phyloP scores from a whole-genome alignment of 1,140 invertebrate genomes.

The Heliconius hermathena region DNA sequence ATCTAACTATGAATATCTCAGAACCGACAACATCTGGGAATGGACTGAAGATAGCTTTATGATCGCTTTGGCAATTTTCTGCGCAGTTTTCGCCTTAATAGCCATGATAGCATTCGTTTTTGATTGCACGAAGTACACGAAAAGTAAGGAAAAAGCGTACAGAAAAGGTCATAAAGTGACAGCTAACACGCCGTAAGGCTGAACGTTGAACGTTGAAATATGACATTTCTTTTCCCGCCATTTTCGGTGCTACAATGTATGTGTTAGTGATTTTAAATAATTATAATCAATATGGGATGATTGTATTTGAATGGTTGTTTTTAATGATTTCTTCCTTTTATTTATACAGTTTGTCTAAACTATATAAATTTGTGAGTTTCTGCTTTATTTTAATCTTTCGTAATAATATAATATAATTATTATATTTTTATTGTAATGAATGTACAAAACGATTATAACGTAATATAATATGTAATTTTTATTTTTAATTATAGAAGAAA shows the following conservation, averaged over 20 bases:
- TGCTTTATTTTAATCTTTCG: background rate
- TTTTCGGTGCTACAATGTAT: constrained; percentile 29
- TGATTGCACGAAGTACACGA: constrained; percentile 82
- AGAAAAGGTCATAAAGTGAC: constrained; percentile 76
- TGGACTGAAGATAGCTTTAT: constrained; percentile 82
- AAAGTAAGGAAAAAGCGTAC: constrained; percentile 60
- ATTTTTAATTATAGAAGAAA: constrained; percentile 38
- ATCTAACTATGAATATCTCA: constrained; percentile 82
- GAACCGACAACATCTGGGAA: constrained; percentile 73
- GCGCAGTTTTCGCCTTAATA: constrained; percentile 82
- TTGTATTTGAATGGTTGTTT: background rate
- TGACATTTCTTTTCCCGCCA: constrained; percentile 17
- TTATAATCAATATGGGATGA: background rate
- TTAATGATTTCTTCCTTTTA: background rate
- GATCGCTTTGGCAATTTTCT: constrained; percentile 83
- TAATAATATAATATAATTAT: constrained; percentile 6
- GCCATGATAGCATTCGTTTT: constrained; percentile 83
- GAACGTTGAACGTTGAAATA: background rate
- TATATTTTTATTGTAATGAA: constrained; percentile 18
- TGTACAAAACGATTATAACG: constrained; percentile 36
- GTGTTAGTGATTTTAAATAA: constrained; percentile 31
- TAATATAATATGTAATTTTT: background rate
- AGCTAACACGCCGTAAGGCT: constrained; percentile 68
- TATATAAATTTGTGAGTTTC: background rate
- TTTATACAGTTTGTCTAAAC: constrained; percentile 3